Evolutionary conservation across 2,113 vertebrate species (phyloP), one percentile per base, ranked within the genome.

Genomic region (Echinops telfairi): DNA sequence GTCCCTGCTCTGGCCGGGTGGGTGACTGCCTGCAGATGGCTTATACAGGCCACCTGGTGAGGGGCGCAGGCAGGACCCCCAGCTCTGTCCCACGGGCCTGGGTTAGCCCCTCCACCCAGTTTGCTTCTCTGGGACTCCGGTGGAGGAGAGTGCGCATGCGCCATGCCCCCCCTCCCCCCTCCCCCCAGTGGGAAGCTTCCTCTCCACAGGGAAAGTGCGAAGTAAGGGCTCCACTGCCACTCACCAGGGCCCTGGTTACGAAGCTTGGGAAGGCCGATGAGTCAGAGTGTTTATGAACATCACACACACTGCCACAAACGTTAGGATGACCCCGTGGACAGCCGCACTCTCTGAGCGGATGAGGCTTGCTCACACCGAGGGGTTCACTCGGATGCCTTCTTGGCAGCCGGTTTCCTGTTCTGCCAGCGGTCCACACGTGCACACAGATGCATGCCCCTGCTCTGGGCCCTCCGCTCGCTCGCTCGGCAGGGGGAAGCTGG

Each of bases 231-330:
- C 66, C 29, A 20, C 31, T 16, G n/a, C 53, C 47, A 33, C 27
- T 15, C 14, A 40, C 22, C 80, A 23, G 57, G 20, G 58, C 47
- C 47, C 57, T 25, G 16, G 57, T 7, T 73, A 70, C 43, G 66
- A 68, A 25, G 11, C 57, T 16, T 0, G 71, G 70, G 86, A 60
- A 83, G 33, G 27, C 62, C 10, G 53, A 86, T 94, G 93, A 95
- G 88, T 95, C 93, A 68, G 10, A 70, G 62, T 92, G 88, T 95
- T 95, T 90, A 90, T 94, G 95, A 93, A 93, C 96, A 81, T 96
- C 91, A 92, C 87, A 79, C 43, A 14, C 75, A 20, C 62, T 2
- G 53, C 58, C 68, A 86, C 38, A 19, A n/a, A 91, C 27, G 29
- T 94, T 94, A 83, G 15, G 78, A 86, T 66, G 89, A 71, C 87